phyloP scores from a whole-genome alignment of 2,888 invertebrate species.

The Eupeodes latifasciatus region DNA sequence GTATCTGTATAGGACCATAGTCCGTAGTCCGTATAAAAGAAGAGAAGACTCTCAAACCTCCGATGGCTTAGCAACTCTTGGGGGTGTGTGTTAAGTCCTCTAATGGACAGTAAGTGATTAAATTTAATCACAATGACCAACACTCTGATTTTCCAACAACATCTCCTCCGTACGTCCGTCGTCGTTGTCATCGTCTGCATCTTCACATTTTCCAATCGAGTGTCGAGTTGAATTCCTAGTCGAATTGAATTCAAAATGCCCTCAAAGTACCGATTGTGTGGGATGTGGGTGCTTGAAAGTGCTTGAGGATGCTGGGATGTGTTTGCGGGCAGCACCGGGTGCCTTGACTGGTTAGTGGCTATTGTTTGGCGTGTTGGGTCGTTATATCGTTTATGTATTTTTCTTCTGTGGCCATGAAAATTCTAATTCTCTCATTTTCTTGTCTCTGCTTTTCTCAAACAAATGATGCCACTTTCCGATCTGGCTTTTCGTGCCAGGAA shows the following conservation, averaged over 20 bases:
- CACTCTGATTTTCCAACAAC: conserved; percentile 14
- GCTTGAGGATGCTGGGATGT: too few species aligned
- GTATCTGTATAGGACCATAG: too few species aligned
- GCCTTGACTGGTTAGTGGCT: neutral
- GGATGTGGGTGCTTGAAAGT: neutral
- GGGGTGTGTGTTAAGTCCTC: conserved; percentile 23
- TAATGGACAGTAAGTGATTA: conserved; percentile 66
- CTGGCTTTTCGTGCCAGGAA: neutral
- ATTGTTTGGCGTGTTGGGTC: conserved; percentile 4
- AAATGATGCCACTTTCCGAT: conserved; percentile 8
- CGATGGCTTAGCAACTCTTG: neutral
- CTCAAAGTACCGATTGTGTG: conserved; percentile 32
- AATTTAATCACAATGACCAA: conserved; percentile 63
- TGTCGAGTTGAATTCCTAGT: conserved; percentile 2
- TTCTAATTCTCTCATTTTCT: neutral
- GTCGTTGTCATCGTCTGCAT: too few species aligned
- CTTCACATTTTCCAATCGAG: neutral
- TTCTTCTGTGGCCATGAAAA: conserved; percentile 19
- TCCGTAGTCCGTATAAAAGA: neutral
- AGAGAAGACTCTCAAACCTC: neutral
- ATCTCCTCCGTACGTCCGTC: too few species aligned
- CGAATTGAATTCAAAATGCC: conserved; percentile 32
- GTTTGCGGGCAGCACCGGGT: too few species aligned
- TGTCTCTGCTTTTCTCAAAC: too few species aligned
- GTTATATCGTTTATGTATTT: neutral